phyloP scores from a whole-genome alignment of 2,888 invertebrate genomes.

The Prosopocoilus inquinatus region DNA sequence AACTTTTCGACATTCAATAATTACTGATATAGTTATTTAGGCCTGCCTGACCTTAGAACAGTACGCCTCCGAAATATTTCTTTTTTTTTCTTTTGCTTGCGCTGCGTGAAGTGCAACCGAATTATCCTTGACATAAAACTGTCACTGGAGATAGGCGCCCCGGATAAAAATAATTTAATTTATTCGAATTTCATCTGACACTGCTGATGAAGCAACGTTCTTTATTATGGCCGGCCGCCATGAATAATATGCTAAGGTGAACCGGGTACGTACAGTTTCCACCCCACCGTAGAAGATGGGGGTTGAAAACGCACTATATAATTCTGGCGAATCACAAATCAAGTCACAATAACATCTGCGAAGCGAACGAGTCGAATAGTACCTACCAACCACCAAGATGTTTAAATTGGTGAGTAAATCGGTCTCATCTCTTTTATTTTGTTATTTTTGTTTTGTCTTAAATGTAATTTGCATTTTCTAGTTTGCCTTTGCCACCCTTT shows the following conservation, averaged over 20 bases:
- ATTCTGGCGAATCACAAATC: neutral
- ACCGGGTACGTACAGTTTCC: constrained; percentile 1
- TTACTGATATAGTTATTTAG: too few species aligned
- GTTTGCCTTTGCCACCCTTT: constrained; percentile 54
- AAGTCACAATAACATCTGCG: neutral
- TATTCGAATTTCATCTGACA: neutral
- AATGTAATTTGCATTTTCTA: constrained; percentile 35
- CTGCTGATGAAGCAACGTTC: constrained; percentile 4
- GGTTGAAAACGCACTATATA: neutral
- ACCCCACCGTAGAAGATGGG: constrained; percentile 1
- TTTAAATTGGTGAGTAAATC: constrained; percentile 38
- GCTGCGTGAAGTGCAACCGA: too few species aligned
- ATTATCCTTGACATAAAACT: neutral
- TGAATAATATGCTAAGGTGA: constrained; percentile 8
- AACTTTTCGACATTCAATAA: too few species aligned
- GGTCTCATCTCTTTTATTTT: neutral
- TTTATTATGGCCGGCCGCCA: neutral
- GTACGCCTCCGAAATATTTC: too few species aligned
- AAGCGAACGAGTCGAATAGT: too few species aligned
- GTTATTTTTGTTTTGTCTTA: neutral
- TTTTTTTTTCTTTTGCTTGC: too few species aligned
- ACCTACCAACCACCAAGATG: constrained; percentile 31
- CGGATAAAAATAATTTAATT: neutral
- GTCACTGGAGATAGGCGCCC: neutral
- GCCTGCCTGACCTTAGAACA: too few species aligned